Conservation (phyloP, 2,888 invertebrate genomes). For the Fragum whitleyi region DNA sequence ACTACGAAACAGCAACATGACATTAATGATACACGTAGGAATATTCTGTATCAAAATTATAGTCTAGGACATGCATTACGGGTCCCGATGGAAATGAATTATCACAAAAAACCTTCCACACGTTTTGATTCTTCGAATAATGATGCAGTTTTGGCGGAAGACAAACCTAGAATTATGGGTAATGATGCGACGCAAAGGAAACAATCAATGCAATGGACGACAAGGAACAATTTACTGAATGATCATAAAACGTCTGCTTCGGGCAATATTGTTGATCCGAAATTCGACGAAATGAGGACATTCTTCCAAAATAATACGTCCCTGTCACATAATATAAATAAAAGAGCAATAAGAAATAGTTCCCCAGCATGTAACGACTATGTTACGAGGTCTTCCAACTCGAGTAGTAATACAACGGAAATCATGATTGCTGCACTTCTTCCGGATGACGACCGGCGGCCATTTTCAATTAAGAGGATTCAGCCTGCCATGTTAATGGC, state of each 20-base stretch:
- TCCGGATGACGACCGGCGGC: conserved; percentile 68
- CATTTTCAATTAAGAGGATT: conserved; percentile 78
- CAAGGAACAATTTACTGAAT: conserved; percentile 15
- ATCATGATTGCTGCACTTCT: conserved; percentile 73
- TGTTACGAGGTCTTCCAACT: background rate
- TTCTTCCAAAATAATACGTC: background rate
- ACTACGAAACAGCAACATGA: background rate
- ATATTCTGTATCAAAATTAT: conserved; percentile 15
- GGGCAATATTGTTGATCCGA: conserved; percentile 2
- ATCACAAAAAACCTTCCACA: conserved; percentile 17
- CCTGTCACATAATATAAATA: conserved; percentile 17
- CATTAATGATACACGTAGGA: conserved; percentile 14
- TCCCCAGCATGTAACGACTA: background rate
- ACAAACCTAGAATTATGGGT: background rate
- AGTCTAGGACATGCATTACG: background rate
- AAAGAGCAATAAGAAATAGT: conserved; percentile 3
- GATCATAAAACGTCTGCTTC: conserved; percentile 15
- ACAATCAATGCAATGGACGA: conserved; percentile 15
- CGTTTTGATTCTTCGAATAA: conserved; percentile 15
- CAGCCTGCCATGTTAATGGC: conserved; percentile 82
- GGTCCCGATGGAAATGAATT: conserved; percentile 5
- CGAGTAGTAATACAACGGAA: conserved; percentile 23
- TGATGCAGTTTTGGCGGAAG: conserved; percentile 10
- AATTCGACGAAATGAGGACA: conserved; percentile 9
- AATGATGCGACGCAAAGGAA: conserved; percentile 18